Evolutionary conservation across 1,140 invertebrate species (phyloP).

Genomic region (Araneus ventricosus): DNA sequence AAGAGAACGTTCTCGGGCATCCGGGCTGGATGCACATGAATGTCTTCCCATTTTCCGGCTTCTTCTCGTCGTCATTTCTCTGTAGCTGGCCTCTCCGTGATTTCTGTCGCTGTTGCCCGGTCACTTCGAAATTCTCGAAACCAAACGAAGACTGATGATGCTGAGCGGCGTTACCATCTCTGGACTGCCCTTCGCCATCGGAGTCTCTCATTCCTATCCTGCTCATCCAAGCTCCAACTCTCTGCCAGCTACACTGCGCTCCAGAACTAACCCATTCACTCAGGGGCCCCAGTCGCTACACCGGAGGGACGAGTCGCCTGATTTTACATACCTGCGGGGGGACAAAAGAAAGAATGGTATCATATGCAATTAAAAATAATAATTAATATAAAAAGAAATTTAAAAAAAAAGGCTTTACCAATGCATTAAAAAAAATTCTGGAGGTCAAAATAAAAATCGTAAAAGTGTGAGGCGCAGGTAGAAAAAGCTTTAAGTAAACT

Average conservation of each 20-base stretch:
- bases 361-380: not conserved
- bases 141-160: conserved; percentile 47
- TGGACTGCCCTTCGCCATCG: conserved; percentile 67
- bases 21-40: conserved; percentile 68
- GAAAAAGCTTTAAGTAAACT: too few species aligned
- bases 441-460: too few species aligned
- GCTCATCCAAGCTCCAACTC: conserved; percentile 52
- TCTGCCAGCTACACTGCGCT: conserved; percentile 58
- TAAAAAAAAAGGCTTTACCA: too few species aligned
- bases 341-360: not conserved
- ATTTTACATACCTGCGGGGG: conserved; percentile 61
- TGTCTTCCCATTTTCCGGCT: conserved; percentile 43
- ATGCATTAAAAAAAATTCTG: too few species aligned
- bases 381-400: too few species aligned
- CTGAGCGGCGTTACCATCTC: conserved; percentile 64
- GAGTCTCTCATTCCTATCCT: conserved; percentile 69
- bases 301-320: not conserved
- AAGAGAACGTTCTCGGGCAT: conserved; percentile 72
- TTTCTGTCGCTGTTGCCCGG: not conserved
- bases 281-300: conserved; percentile 57
- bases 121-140: conserved; percentile 47
- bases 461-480: too few species aligned
- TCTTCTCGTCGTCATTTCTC: conserved; percentile 70
- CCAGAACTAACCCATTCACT: conserved; percentile 67
- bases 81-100: conserved; percentile 55